Conservation (phyloP, 2,113 vertebrate genomes). For the Ceyx melanurus region DNA sequence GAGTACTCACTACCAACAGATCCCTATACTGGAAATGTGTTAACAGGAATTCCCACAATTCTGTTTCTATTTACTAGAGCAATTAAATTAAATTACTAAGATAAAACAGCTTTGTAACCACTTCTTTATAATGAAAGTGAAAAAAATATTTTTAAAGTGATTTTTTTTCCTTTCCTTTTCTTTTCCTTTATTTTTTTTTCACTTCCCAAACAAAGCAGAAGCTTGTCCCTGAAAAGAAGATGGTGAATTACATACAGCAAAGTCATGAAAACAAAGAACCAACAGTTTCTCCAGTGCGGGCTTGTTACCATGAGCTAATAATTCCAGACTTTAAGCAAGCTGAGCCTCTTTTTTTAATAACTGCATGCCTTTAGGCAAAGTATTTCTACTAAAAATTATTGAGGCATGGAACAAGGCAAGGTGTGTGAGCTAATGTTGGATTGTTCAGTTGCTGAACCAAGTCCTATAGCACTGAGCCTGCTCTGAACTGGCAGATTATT, state of each 20-base stretch:
- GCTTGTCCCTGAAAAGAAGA: slow-evolving; percentile 75
- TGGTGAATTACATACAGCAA: slow-evolving; percentile 72
- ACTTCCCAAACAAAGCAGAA: slow-evolving; percentile 70
- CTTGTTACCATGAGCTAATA: slow-evolving; percentile 83
- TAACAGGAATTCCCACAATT: neutral
- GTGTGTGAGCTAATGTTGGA: slow-evolving; percentile 82
- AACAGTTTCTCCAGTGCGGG: slow-evolving; percentile 80
- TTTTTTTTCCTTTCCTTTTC: slow-evolving; percentile 23
- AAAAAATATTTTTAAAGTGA: slow-evolving; percentile 44
- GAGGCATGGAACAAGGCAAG: slow-evolving; percentile 81
- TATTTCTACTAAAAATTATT: slow-evolving; percentile 84
- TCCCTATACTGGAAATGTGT: neutral
- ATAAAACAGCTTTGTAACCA: slow-evolving; percentile 16
- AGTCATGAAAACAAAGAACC: slow-evolving; percentile 79
- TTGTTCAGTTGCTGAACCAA: slow-evolving; percentile 79
- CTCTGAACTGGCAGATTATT: slow-evolving; percentile 79
- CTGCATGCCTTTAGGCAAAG: slow-evolving; percentile 80
- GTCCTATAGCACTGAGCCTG: slow-evolving; percentile 74
- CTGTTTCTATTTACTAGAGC: neutral
- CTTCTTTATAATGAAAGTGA: slow-evolving; percentile 6
- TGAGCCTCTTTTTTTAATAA: slow-evolving; percentile 81
- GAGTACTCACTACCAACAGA: neutral
- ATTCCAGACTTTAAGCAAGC: slow-evolving; percentile 81
- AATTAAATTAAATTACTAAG: slow-evolving; percentile 5
- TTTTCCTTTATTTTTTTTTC: neutral